Evolutionary conservation across 2,797 vertebrate genomes (phyloP).

Genomic region (Premnoplex brunnescens): DNA sequence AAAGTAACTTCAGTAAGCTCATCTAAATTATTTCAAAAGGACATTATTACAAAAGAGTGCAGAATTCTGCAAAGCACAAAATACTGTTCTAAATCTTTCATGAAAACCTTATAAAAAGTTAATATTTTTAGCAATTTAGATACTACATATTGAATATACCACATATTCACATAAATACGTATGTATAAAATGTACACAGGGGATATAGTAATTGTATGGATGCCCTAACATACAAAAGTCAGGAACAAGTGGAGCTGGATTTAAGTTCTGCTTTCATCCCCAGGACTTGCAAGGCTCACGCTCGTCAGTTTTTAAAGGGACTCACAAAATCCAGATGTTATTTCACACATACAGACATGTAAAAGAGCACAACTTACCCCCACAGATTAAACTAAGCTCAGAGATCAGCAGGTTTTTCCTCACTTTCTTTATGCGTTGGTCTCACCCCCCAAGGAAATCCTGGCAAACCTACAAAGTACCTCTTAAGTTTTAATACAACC

Average conservation of each 20-base stretch:
- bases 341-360: background rate
- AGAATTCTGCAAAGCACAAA: background rate
- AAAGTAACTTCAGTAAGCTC: background rate
- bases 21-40: conserved; percentile 11
- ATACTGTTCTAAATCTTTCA: background rate
- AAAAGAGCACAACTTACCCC: conserved; percentile 2
- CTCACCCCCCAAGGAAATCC: conserved; percentile 8
- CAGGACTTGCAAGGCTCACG: background rate
- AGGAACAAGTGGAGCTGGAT: background rate
- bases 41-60: background rate
- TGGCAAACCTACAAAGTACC: conserved; percentile 31
- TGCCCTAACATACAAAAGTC: background rate
- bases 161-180: background rate
- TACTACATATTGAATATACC: background rate
- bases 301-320: conserved; percentile 1
- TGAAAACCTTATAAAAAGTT: background rate
- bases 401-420: conserved; percentile 49
- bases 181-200: background rate
- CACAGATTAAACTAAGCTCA: conserved; percentile 10
- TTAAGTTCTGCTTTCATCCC: background rate
- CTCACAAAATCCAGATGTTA: conserved; percentile 41
- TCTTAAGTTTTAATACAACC: conserved; percentile 9
- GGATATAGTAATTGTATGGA: background rate
- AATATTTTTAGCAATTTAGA: background rate
- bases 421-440: background rate